Conservation (phyloP, 2,888 invertebrate species). For the Gonocerus acuteangulatus region DNA sequence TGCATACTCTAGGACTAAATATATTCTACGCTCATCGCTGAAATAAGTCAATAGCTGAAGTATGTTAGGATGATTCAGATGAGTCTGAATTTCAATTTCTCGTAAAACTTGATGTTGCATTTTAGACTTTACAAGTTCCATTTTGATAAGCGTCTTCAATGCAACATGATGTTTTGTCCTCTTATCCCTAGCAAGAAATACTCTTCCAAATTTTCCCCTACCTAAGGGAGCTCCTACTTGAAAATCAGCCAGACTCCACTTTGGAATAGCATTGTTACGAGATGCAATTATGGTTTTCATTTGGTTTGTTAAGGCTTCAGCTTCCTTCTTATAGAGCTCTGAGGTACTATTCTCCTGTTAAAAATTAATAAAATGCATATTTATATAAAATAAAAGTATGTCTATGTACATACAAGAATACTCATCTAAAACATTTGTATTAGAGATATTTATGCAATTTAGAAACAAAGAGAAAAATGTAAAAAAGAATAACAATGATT, state of each 20-base stretch:
- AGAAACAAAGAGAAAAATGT: too few relatives aligned
- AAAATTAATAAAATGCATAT: not conserved
- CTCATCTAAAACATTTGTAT: not conserved
- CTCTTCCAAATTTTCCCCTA: constrained; percentile 87
- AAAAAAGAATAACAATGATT: too few relatives aligned
- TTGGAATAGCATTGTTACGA: constrained; percentile 43
- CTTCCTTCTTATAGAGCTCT: too few relatives aligned
- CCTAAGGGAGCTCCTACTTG: constrained; percentile 82
- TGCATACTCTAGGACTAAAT: constrained; percentile 82
- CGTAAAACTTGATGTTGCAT: constrained; percentile 76
- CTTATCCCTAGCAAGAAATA: constrained; percentile 79
- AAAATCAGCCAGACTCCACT: constrained; percentile 68
- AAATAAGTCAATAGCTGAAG: constrained; percentile 80
- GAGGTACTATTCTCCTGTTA: constrained; percentile 16
- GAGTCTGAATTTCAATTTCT: constrained; percentile 89
- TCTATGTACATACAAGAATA: not conserved
- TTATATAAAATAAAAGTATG: too few relatives aligned
- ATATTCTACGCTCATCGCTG: constrained; percentile 76
- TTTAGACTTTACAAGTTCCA: constrained; percentile 38
- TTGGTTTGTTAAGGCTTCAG: not conserved
- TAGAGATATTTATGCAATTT: not conserved
- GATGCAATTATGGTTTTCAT: constrained; percentile 31
- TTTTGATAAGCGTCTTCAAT: constrained; percentile 50
- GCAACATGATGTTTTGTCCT: constrained; percentile 69
- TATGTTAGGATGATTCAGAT: constrained; percentile 77